phyloP scores from a whole-genome alignment of 2,888 invertebrate species.

The Cosmorhoe ocellata region DNA sequence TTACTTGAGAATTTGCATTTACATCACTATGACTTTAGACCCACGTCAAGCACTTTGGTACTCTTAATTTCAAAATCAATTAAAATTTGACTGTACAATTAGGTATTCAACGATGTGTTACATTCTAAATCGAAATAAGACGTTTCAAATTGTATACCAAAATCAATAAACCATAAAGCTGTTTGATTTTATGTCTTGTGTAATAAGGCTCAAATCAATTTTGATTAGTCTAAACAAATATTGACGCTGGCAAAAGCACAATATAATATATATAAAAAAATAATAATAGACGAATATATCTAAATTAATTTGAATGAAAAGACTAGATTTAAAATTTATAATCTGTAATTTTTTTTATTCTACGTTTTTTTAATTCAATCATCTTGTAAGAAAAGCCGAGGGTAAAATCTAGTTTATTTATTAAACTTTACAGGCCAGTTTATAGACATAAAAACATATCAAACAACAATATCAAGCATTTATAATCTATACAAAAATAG shows the following conservation, averaged over 20 bases:
- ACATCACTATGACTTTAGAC: conserved; percentile 12
- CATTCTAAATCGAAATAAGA: conserved; percentile 9
- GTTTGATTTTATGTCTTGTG: not conserved
- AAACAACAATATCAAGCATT: conserved; percentile 10
- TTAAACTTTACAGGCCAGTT: no score
- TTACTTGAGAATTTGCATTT: conserved; percentile 22
- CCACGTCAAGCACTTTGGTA: not conserved
- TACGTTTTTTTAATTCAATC: no score
- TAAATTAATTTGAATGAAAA: no score
- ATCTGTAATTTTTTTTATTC: no score
- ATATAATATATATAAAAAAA: no score
- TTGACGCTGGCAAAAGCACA: no score
- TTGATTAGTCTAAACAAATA: no score
- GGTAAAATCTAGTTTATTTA: no score
- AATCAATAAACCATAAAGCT: not conserved
- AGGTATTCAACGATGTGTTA: conserved; percentile 18
- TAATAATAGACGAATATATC: no score
- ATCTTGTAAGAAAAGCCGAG: no score
- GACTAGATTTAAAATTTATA: no score
- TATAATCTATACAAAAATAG: conserved; percentile 4
- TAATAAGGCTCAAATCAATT: not conserved
- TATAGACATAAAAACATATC: not conserved
- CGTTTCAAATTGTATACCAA: not conserved
- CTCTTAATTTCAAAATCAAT: conserved; percentile 15
- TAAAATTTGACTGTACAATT: conserved; percentile 11